phyloP scores from a whole-genome alignment of 2,888 invertebrate species.

The Drosophila birchii region DNA sequence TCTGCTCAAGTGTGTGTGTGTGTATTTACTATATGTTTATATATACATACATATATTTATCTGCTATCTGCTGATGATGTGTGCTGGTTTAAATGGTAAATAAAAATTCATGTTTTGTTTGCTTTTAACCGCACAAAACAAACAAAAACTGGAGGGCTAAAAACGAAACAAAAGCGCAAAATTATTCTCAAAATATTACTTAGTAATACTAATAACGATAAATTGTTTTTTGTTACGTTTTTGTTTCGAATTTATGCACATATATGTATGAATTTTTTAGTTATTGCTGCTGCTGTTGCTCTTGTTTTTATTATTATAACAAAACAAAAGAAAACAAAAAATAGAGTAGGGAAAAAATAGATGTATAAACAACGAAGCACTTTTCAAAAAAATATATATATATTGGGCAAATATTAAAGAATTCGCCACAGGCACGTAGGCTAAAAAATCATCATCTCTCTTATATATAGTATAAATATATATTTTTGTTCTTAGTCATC shows the following conservation, averaged over 20 bases:
- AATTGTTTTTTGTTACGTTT: conserved; percentile 30
- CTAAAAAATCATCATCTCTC: conserved; percentile 22
- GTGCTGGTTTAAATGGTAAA: conserved; percentile 46
- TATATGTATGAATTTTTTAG: conserved; percentile 14
- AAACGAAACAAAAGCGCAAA: conserved; percentile 23
- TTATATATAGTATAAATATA: background rate
- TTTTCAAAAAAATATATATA: conserved; percentile 27
- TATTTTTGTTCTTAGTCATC: conserved; percentile 6
- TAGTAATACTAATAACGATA: conserved; percentile 68
- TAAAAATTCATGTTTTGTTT: conserved; percentile 50
- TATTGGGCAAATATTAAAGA: conserved; percentile 41
- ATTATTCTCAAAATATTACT: conserved; percentile 60
- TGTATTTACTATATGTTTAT: background rate
- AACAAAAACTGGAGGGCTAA: conserved; percentile 31
- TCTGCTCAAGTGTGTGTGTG: conserved; percentile 1
- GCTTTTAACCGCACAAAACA: conserved; percentile 40
- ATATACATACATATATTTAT: conserved; percentile 10
- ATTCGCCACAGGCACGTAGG: conserved; percentile 25
- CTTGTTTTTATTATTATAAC: conserved; percentile 24
- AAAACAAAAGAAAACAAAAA: background rate
- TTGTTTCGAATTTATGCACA: conserved; percentile 4
- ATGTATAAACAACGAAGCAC: conserved; percentile 59
- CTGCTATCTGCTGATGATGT: conserved; percentile 17
- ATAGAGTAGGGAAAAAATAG: conserved; percentile 23
- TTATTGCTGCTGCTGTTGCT: conserved; percentile 4